A percentile compares a stretch with the other conserved stretches of the same genome.
Evolutionary conservation across 2,888 invertebrate species (phyloP).

Genomic region (Leptinotarsa rubiginosa): DNA sequence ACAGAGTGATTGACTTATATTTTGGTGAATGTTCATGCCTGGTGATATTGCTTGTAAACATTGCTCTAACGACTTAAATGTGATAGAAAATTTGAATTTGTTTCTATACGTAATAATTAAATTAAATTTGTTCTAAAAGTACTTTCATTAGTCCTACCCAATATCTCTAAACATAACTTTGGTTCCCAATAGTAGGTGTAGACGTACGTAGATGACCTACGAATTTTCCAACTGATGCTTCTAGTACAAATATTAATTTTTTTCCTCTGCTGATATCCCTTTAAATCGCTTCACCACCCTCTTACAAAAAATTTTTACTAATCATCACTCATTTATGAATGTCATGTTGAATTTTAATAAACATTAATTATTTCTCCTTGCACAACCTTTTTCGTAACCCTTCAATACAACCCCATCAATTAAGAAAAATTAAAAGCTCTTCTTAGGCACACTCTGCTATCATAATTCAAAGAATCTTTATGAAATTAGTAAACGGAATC

Average conservation of each 20-base stretch:
- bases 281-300: not conserved
- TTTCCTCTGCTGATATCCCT: not conserved
- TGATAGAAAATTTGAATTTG: too few species aligned
- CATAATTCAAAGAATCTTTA: slow-evolving; percentile 19
- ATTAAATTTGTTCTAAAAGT: too few species aligned
- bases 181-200: too few species aligned
- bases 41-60: too few species aligned
- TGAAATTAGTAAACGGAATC: slow-evolving; percentile 2
- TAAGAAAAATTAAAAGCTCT: slow-evolving; percentile 25
- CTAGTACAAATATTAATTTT: not conserved
- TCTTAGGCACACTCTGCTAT: slow-evolving; percentile 21
- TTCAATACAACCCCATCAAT: slow-evolving; percentile 22
- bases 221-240: too few species aligned
- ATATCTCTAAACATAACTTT: too few species aligned
- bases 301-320: not conserved
- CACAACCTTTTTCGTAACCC: slow-evolving; percentile 17
- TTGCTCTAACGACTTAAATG: too few species aligned
- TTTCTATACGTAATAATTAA: too few species aligned
- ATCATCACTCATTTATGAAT: not conserved
- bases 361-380: not conserved
- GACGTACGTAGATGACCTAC: too few species aligned
- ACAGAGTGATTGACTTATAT: too few species aligned
- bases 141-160: too few species aligned
- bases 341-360: slow-evolving; percentile 7
- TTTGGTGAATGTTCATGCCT: too few species aligned